phyloP scores from a whole-genome alignment of 2,113 vertebrate genomes.

The Equus quagga region DNA sequence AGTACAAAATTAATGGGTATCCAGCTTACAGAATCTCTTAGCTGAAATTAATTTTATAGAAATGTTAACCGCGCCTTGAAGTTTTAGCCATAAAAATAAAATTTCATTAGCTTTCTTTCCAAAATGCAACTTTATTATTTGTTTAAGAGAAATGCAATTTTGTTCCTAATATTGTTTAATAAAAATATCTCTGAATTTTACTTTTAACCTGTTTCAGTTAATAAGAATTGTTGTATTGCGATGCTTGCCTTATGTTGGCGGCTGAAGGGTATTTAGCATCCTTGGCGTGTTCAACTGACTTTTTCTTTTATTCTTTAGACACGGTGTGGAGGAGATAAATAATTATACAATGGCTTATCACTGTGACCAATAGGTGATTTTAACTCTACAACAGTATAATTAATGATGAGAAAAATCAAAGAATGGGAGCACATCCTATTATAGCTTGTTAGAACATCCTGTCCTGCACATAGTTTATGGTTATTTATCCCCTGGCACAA shows the following conservation, averaged over 20 bases:
- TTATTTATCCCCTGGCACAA: constrained; percentile 84
- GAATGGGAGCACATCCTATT: constrained; percentile 71
- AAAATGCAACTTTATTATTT: constrained; percentile 24
- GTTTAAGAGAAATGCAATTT: not conserved
- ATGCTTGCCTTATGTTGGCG: not conserved
- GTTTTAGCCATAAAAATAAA: constrained; percentile 70
- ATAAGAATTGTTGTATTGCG: constrained; percentile 6
- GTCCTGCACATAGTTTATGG: constrained; percentile 81
- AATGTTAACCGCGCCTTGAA: not conserved
- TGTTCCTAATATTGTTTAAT: not conserved
- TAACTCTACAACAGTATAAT: constrained; percentile 79
- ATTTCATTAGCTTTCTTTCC: constrained; percentile 40
- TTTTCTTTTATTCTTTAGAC: not conserved
- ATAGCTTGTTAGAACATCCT: constrained; percentile 78
- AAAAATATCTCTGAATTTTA: not conserved
- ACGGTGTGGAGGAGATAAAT: not conserved
- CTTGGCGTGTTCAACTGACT: not conserved
- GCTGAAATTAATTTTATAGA: constrained; percentile 60
- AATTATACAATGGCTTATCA: constrained; percentile 28
- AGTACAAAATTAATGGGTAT: constrained; percentile 33
- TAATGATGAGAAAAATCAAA: constrained; percentile 81
- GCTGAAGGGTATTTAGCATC: not conserved
- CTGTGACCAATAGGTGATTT: constrained; percentile 74
- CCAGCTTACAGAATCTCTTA: constrained; percentile 37
- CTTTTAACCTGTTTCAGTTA: constrained; percentile 42